A percentile compares a stretch with the other conserved stretches of the same genome.
These are phyloP conservation scores for Elachura formosa DNA, from an alignment of 2,113 vertebrate genomes.

Conservation along the genomic window DNA sequence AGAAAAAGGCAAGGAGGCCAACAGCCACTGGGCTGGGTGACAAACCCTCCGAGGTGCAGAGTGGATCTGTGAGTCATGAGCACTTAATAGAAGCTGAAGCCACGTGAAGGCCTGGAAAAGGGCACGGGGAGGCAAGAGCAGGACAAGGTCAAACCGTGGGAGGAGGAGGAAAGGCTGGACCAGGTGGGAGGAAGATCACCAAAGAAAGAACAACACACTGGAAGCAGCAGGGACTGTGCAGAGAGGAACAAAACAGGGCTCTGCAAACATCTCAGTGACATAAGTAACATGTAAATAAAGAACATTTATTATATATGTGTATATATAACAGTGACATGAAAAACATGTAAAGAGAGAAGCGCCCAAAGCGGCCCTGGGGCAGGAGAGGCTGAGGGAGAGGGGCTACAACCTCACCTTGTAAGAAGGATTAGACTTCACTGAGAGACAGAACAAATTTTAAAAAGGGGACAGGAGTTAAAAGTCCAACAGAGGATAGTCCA, in stretches of 20 bases:
- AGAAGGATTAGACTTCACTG: not conserved
- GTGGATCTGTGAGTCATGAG: not conserved
- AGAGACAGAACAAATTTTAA: not conserved
- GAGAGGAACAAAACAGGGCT: not conserved
- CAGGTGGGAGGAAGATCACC: not conserved
- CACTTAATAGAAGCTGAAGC: not conserved
- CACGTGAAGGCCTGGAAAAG: not conserved
- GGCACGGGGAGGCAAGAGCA: not conserved
- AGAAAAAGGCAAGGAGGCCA: not conserved
- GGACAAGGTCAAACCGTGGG: not conserved
- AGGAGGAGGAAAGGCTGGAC: not conserved
- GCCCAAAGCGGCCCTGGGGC: not conserved
- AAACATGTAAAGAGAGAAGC: not conserved
- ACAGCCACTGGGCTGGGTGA: not conserved
- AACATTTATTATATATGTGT: too few relatives aligned
- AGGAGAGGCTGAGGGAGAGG: not conserved
- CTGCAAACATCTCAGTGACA: not conserved
- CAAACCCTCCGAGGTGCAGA: not conserved
- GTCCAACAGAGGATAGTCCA: not conserved
- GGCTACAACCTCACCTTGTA: fast-evolving
- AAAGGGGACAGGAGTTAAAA: not conserved
- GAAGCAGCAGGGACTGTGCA: not conserved
- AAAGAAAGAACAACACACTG: not conserved
- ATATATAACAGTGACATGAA: not conserved
- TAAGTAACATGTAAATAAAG: not conserved